These are phyloP conservation scores for Podocnemis expansa DNA, from an alignment of 2,113 vertebrate species.

Conservation along the genomic window DNA sequence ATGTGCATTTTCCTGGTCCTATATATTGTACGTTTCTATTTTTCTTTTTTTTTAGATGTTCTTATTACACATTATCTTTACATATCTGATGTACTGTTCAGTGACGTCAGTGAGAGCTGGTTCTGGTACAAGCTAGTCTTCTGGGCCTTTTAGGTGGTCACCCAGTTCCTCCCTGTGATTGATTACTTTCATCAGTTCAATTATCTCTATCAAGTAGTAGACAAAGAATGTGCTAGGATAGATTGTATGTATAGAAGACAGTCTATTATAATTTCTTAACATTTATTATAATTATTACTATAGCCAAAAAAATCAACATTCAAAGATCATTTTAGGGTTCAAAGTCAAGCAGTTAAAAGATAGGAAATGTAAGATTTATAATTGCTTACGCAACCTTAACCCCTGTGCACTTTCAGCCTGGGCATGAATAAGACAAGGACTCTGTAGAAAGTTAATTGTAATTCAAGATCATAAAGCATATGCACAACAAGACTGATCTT, in stretches of 20 bases:
- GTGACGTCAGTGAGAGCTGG: background rate
- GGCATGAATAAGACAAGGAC: background rate
- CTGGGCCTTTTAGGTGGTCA: background rate
- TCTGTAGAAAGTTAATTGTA: background rate
- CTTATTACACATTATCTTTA: background rate
- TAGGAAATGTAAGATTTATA: background rate
- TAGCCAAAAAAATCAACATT: background rate
- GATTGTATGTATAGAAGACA: background rate
- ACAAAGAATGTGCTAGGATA: background rate
- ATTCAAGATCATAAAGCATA: background rate
- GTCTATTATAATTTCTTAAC: background rate
- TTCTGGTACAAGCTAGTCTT: background rate
- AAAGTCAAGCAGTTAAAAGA: background rate
- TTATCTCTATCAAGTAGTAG: background rate
- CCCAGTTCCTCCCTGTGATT: background rate
- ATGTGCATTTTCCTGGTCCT: background rate
- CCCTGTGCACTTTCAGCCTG: background rate
- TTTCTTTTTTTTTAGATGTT: background rate
- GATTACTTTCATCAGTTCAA: background rate
- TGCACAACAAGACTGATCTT: background rate
- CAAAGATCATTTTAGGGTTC: background rate
- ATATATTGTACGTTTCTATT: background rate
- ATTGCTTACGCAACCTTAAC: background rate
- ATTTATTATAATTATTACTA: background rate
- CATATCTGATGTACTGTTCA: background rate